Evolutionary conservation across 2,113 vertebrate species (phyloP), one percentile per base, ranked within the genome.

Genomic region (Excalfactoria chinensis): DNA sequence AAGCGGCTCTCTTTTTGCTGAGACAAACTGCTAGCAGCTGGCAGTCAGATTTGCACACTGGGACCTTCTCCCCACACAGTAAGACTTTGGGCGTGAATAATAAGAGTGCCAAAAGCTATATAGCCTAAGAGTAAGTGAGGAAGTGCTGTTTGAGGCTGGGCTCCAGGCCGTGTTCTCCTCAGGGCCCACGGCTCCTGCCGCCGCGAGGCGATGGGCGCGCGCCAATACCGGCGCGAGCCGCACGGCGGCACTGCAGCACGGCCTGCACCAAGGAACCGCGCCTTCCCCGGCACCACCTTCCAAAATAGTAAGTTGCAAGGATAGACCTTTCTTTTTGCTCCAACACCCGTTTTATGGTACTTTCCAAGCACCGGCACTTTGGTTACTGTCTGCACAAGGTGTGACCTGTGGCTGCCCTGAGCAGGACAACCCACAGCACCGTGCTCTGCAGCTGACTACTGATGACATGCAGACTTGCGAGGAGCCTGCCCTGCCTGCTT

Each of bases 181-280:
- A 3, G 9, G 12, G 53, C 25, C 66, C 20, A 1, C 28, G 25
- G 3, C 60, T 22, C 19, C 16, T n/a, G 55, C n/a, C 3, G 59
- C 5, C 59, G 0, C 2, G 7, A 13, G 1, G 1, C 2, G 2
- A 17, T 8, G 51, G 12, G 34, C 59, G 9, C 19, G 0, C 19
- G 37, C 21, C 37, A 5, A 17, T 41, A 7, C 30, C 56, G 5
- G 25, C 49, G 2, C 1, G 20, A 35, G 60, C 89, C 75, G 9
- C 68, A 3, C 2, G 28, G 12, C 55, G 86, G 3, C 82, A 19
- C 41, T 19, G 59, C 82, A 13, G 59, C 51, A 8, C 1, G 25
- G 25, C 49, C 49, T 15, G 49, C 49, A 15, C 14, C 51, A 5
- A 28, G 8, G 14, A 56, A 56, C 55, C 10, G 17, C 6, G 17